Base-by-base conservation (phyloP, 1,140 invertebrate species). In the Drosophila suzukii region DNA sequence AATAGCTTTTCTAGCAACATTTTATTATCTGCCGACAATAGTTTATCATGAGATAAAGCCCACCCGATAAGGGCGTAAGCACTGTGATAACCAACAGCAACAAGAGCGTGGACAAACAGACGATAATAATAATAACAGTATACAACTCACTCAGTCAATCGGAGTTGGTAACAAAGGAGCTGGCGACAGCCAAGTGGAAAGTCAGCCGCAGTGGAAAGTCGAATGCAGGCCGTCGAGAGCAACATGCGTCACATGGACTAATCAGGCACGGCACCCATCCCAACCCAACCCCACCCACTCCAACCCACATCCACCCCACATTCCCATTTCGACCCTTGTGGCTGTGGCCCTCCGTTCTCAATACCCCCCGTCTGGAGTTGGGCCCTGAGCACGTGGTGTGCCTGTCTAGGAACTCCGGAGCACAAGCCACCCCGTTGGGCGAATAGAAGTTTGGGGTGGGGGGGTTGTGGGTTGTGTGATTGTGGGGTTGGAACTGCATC, bases 81-180 rank as follows among this genome's bases (percentile, higher is more conserved):
- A 81, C 78, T 62, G 82, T 81, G 81, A 85, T 86, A 85, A 88
- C 70, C 67, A 57, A 50, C 51, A 68, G 53, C 60, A 72, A 67
- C 63, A 67, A 67, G 72, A 77, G 67, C 59, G 66, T 73, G 67
- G 75, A 86, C 83, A 86, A 88, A 86, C 83, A 86, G 57, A 88
- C 79, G 75, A 83, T 86, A 86, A 86, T 86, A 86, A 88, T 88
- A 86, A 86, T 86, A 86, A 86, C 56, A 88, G 83, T 83, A 78
- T 72, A 78, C 67, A 82, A 75, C 59, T 60, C 67, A 81, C 56
- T 71, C 78, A 62, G 51, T 70, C 66, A 84, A 63, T 67, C 46
- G 71, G 81, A 75, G 74, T 78, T 78, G 71, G 75, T 58, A 63
- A 79, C 80, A 83, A 75, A 75, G 68, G 49, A 75, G 47, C 62